Evolutionary conservation across 1,140 invertebrate genomes (phyloP).

Genomic region (Drosophila teissieri): DNA sequence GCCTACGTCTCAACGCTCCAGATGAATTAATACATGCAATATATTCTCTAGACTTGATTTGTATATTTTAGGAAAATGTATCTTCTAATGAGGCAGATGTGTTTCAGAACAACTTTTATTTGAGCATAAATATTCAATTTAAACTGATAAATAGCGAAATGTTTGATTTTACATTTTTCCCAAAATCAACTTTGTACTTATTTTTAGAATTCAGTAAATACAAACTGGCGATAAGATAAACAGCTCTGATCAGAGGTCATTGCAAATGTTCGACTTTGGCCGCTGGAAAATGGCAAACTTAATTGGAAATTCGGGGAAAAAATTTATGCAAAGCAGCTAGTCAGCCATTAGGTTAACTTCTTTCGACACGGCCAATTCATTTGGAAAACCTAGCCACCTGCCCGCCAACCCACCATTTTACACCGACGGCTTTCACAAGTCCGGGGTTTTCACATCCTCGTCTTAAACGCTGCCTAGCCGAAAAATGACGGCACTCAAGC

Average conservation of each 20-base stretch:
- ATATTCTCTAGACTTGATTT: neutral
- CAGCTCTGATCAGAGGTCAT: slow-evolving; percentile 8
- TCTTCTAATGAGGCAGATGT: neutral
- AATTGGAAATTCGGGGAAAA: slow-evolving; percentile 39
- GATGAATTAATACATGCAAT: slow-evolving; percentile 10
- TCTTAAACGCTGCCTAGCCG: slow-evolving; percentile 28
- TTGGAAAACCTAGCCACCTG: slow-evolving; percentile 3
- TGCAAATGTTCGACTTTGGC: slow-evolving; percentile 9
- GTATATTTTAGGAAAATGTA: neutral
- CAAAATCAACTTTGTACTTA: neutral
- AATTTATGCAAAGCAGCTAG: slow-evolving; percentile 44
- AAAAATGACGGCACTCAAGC: slow-evolving; percentile 27
- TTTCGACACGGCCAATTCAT: slow-evolving; percentile 41
- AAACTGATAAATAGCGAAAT: too few relatives aligned
- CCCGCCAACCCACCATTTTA: slow-evolving; percentile 1
- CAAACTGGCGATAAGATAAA: slow-evolving; percentile 4
- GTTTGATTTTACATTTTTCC: too few relatives aligned
- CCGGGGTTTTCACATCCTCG: slow-evolving; percentile 39
- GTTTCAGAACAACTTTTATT: neutral
- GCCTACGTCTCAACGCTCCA: neutral
- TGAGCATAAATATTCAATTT: too few relatives aligned
- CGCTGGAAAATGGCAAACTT: slow-evolving; percentile 34
- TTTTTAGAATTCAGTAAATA: neutral
- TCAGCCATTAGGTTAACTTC: slow-evolving; percentile 46
- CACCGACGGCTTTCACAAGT: slow-evolving; percentile 42